These are phyloP conservation scores for Atta texana DNA, from an alignment of 1,140 invertebrate species.

Conservation along the genomic window DNA sequence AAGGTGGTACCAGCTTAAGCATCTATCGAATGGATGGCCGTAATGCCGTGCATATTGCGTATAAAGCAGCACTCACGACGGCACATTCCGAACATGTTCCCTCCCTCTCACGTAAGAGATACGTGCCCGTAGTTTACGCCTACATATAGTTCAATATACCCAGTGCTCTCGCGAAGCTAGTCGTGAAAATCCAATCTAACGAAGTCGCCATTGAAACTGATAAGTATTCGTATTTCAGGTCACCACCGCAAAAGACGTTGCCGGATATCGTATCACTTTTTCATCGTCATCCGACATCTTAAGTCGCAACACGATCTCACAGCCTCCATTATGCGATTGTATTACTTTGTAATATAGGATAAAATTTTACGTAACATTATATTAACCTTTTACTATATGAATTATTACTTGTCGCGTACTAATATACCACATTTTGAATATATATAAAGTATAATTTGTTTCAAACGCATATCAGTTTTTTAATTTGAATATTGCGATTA, in stretches of 20 bases:
- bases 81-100: slow-evolving; percentile 67
- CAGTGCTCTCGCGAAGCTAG: slow-evolving; percentile 43
- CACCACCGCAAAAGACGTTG: slow-evolving; percentile 15
- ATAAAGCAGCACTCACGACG: slow-evolving; percentile 70
- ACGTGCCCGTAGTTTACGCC: slow-evolving; percentile 66
- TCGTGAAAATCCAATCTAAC: slow-evolving; percentile 61
- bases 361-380: slow-evolving; percentile 34
- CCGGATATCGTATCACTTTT: slow-evolving; percentile 34
- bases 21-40: slow-evolving; percentile 74
- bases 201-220: slow-evolving; percentile 50
- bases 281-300: background rate
- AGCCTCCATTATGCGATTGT: slow-evolving; percentile 42
- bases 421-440: background rate
- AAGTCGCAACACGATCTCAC: slow-evolving; percentile 28
- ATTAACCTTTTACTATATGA: slow-evolving; percentile 8
- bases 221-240: slow-evolving; percentile 53
- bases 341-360: slow-evolving; percentile 16
- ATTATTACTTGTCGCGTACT: slow-evolving; percentile 12
- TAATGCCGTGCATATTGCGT: slow-evolving; percentile 77
- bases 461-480: background rate
- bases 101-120: slow-evolving; percentile 52
- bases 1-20: slow-evolving; percentile 53
- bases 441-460: background rate
- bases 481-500: background rate
- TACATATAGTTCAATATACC: slow-evolving; percentile 51